These are phyloP conservation scores for Cephalopachus bancanus DNA, from an alignment of 2,797 vertebrate genomes.

Conservation along the genomic window DNA sequence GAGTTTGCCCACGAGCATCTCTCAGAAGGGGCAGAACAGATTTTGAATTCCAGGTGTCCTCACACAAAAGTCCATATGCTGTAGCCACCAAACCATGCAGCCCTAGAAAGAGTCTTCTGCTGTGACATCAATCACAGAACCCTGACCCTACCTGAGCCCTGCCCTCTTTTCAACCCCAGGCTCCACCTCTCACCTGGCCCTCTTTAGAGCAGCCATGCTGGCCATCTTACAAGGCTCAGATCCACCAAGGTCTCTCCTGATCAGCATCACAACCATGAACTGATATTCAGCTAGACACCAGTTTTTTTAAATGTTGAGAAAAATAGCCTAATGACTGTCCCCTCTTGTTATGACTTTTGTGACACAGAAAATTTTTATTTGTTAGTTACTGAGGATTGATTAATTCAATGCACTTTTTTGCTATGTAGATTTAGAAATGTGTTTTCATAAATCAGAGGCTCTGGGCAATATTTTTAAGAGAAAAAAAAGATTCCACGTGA, in stretches of 20 bases:
- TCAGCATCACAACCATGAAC: neutral
- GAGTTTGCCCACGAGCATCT: neutral
- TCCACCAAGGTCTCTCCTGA: neutral
- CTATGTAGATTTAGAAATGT: constrained; percentile 55
- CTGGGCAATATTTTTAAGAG: neutral
- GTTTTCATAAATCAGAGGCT: constrained; percentile 23
- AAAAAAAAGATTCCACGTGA: neutral
- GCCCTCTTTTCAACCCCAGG: neutral
- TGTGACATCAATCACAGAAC: neutral
- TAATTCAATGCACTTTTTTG: neutral
- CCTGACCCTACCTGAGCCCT: neutral
- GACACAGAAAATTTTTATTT: constrained; percentile 14
- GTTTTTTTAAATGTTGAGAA: neutral
- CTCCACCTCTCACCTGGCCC: neutral
- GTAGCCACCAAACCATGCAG: neutral
- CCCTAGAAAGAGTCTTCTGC: neutral
- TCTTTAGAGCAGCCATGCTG: neutral
- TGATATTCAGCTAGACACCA: neutral
- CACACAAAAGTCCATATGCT: neutral
- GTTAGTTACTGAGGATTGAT: neutral
- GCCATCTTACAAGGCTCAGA: neutral
- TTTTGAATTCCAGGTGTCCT: neutral
- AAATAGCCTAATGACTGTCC: neutral
- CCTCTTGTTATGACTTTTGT: neutral
- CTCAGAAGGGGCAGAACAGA: neutral